phyloP scores from a whole-genome alignment of 1,140 invertebrate species.

The Cyclargus thomasi region DNA sequence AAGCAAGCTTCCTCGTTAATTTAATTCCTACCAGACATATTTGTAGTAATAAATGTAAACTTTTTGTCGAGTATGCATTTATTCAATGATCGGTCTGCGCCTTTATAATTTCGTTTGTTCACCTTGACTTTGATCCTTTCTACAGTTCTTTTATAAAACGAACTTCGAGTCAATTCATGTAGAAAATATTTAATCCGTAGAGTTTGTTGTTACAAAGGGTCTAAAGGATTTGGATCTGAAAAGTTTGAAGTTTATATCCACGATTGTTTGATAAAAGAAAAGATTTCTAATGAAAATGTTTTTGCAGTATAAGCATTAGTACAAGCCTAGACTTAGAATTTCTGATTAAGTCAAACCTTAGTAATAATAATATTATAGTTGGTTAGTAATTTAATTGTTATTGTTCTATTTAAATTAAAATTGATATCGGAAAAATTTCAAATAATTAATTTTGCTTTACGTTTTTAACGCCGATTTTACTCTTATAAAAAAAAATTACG shows the following conservation, averaged over 20 bases:
- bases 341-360: too few relatives aligned
- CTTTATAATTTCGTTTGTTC: neutral
- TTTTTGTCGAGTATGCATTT: neutral
- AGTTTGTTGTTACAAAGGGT: neutral
- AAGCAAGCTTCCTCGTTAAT: neutral
- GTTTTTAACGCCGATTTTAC: too few relatives aligned
- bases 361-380: too few relatives aligned
- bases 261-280: neutral
- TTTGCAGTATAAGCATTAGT: neutral
- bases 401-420: too few relatives aligned
- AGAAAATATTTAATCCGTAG: neutral
- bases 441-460: too few relatives aligned
- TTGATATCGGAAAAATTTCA: too few relatives aligned
- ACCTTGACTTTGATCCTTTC: conserved; percentile 2
- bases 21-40: neutral
- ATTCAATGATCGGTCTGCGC: neutral
- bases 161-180: neutral
- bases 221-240: neutral
- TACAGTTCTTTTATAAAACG: neutral
- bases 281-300: neutral
- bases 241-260: neutral
- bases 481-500: too few relatives aligned
- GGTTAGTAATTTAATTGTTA: too few relatives aligned
- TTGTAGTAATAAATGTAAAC: neutral
- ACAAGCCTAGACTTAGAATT: too few relatives aligned